phyloP scores from a whole-genome alignment of 1,140 invertebrate genomes.

The Cryptotermes secundus region DNA sequence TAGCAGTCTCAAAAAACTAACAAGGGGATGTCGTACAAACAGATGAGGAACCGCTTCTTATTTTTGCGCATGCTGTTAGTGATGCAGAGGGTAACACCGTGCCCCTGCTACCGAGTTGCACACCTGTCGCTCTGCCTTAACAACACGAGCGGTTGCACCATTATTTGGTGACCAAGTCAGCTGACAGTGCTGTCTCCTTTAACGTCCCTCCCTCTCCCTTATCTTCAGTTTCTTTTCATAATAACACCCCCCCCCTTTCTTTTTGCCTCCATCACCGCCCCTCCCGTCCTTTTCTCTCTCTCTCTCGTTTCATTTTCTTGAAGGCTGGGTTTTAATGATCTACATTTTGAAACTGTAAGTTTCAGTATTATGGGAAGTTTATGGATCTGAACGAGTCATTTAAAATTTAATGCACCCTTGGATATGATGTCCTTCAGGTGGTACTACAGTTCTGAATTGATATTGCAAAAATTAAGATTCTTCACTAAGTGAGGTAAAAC shows the following conservation, averaged over 20 bases:
- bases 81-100: not conserved
- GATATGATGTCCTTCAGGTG: too few relatives aligned
- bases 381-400: too few relatives aligned
- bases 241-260: not conserved
- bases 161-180: not conserved
- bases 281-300: not conserved
- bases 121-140: not conserved
- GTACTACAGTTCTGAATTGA: too few relatives aligned
- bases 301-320: not conserved
- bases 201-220: not conserved
- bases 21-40: not conserved
- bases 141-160: not conserved
- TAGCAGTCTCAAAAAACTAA: not conserved
- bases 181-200: not conserved
- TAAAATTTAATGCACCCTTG: too few relatives aligned
- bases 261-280: not conserved
- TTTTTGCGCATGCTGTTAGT: not conserved
- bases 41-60: not conserved
- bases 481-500: too few relatives aligned
- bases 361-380: too few relatives aligned
- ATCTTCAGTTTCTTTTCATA: slow-evolving; percentile 9
- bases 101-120: not conserved
- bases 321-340: not conserved
- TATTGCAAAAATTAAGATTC: too few relatives aligned
- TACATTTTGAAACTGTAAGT: too few relatives aligned